Conservation (phyloP, 2,888 invertebrate species). For the Bimastos eiseni region DNA sequence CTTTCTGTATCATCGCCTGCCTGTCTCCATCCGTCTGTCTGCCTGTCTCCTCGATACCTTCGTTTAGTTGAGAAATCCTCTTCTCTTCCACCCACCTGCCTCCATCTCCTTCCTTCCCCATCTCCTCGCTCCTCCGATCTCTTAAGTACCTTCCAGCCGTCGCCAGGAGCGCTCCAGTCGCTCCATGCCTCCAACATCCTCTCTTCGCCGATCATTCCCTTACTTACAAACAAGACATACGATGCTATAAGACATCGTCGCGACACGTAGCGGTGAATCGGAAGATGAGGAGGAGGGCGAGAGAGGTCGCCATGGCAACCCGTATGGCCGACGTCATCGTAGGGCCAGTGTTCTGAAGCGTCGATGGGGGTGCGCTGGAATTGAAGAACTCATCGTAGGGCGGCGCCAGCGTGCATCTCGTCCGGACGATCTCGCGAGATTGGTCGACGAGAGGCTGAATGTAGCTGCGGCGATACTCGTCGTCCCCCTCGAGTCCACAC, state of each 20-base stretch:
- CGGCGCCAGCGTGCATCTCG: slow-evolving; percentile 29
- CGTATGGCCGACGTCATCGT: neutral
- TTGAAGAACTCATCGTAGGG: slow-evolving; percentile 24
- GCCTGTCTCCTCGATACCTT: too few species aligned
- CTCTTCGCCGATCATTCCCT: neutral
- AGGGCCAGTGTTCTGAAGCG: neutral
- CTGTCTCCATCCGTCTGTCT: neutral
- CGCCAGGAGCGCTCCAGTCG: neutral
- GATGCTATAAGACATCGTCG: slow-evolving; percentile 20
- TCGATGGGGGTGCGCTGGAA: neutral
- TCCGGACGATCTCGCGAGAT: slow-evolving; percentile 26
- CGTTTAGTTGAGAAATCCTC: too few species aligned
- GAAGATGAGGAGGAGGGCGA: slow-evolving; percentile 14
- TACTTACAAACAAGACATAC: neutral
- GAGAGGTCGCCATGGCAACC: slow-evolving; percentile 8
- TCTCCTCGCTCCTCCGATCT: too few species aligned
- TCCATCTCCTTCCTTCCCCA: too few species aligned
- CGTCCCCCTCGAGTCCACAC: slow-evolving; percentile 30
- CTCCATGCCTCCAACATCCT: neutral
- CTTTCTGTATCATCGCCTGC: neutral
- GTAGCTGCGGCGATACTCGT: slow-evolving; percentile 32
- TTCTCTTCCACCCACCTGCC: neutral
- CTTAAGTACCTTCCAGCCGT: neutral
- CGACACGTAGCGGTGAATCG: neutral
- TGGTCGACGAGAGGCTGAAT: slow-evolving; percentile 35